phyloP scores from a whole-genome alignment of 2,797 vertebrate species.

The Neoniphon sammara region DNA sequence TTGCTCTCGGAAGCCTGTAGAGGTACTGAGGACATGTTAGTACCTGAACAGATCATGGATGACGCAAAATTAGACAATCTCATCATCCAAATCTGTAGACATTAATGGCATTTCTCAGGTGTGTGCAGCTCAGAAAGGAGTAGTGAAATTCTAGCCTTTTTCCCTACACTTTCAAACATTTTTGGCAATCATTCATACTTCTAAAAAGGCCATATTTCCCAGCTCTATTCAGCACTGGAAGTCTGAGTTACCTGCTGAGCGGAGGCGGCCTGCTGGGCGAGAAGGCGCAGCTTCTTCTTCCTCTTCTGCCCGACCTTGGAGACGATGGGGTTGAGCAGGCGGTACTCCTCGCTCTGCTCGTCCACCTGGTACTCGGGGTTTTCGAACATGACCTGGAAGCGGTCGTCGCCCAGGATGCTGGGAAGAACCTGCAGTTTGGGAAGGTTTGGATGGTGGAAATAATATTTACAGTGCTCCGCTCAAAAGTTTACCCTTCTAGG shows the following conservation, averaged over 20 bases:
- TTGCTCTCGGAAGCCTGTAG: not conserved
- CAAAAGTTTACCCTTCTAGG: too few species aligned
- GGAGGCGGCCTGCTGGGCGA: conserved; percentile 81
- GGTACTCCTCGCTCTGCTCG: conserved; percentile 94
- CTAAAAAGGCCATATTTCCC: too few species aligned
- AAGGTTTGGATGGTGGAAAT: conserved; percentile 5
- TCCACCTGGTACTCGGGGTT: conserved; percentile 99
- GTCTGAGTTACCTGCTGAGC: conserved; percentile 78
- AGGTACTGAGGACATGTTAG: not conserved
- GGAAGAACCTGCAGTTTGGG: conserved; percentile 83
- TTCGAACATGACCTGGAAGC: conserved; percentile 99
- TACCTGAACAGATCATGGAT: too few species aligned
- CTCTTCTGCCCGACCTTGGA: conserved; percentile 94
- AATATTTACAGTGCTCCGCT: not conserved
- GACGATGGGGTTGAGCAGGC: conserved; percentile 96
- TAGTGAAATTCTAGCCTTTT: too few species aligned
- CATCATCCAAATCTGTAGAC: too few species aligned
- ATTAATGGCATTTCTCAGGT: too few species aligned
- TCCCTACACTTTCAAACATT: too few species aligned
- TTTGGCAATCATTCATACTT: too few species aligned
- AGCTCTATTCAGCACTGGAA: too few species aligned
- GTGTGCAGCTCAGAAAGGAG: too few species aligned
- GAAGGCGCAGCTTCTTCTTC: conserved; percentile 88
- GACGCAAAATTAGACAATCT: too few species aligned
- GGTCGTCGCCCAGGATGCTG: conserved; percentile 91